Base-by-base conservation (phyloP, 1,140 invertebrate species). In the Bombus consobrinus region DNA sequence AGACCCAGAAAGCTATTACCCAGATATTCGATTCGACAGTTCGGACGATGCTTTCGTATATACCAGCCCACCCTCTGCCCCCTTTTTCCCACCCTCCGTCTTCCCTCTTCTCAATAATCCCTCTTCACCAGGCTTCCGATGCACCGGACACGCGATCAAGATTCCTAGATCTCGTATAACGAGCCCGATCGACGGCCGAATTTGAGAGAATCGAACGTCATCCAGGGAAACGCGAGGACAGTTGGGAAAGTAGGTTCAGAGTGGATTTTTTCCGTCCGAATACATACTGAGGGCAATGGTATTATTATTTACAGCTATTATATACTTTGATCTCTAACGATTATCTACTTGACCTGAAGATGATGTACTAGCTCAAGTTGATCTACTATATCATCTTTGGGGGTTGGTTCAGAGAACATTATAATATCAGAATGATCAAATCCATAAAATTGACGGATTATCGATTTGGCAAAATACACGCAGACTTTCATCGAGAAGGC, bases 1-100 rank as follows among this genome's bases (percentile, higher is more conserved):
- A 90, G 81, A 90, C 85, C 90, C 83, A 88, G 90, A 88, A 92
- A 89, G 87, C 91, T 87, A 92, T 92, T 92, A 89, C 90, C 86
- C 89, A 89, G 89, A 89, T 88, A 91, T 92, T 92, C 87, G 88
- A 92, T 92, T 92, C 88, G 89, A 90, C 87, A 89, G 87, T 90
- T 87, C 73, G 47, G 80, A 83, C 76, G 88, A 91, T 89, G 83
- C 84, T 83, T 87, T 87, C 87, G 85, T 83, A 78, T 76, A 77
- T 39, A 28, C 8, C 6, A 22, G n/a, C 22, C 37, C 66, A 43
- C 74, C 59, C 62, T 15, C 62, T 15, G 34, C 3, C 28, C 25
- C 59, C 41, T 32, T 34, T 22, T 18, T 2, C 12, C 25, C 32
- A 8, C 10, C 18, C 41, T 9, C 71, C 15, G 3, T 73, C 41